phyloP scores from a whole-genome alignment of 2,113 vertebrate species.

The Elephas maximus region DNA sequence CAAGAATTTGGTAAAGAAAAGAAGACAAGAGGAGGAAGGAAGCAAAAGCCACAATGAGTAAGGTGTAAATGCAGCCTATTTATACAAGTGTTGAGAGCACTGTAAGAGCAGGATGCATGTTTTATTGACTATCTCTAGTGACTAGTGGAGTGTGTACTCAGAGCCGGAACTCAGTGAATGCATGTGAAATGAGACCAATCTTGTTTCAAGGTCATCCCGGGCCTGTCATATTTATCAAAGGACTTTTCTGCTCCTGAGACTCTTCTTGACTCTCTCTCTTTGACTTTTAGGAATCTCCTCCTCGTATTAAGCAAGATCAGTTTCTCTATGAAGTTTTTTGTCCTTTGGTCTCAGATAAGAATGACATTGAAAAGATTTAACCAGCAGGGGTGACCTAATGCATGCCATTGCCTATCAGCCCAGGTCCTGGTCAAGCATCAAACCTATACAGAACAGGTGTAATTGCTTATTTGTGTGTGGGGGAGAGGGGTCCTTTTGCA shows the following conservation, averaged over 20 bases:
- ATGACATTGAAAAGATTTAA: not conserved
- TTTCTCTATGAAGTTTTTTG: not conserved
- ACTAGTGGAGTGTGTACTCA: not conserved
- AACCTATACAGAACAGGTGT: not conserved
- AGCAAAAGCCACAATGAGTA: not conserved
- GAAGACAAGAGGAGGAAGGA: not conserved
- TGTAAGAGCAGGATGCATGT: not conserved
- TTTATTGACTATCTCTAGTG: not conserved
- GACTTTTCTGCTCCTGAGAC: not conserved
- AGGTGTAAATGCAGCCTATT: not conserved
- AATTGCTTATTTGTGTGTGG: not conserved
- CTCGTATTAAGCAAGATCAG: not conserved
- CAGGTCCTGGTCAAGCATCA: not conserved
- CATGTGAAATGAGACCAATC: not conserved
- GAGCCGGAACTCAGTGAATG: not conserved
- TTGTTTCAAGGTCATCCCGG: not conserved
- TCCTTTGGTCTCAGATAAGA: not conserved
- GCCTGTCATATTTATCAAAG: not conserved
- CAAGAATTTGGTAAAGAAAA: not conserved
- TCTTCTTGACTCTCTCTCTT: not conserved
- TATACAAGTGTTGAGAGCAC: not conserved
- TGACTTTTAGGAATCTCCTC: not conserved
- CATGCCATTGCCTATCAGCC: not conserved
- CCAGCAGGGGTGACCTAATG: not conserved
- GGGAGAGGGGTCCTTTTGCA: not conserved